These are phyloP conservation scores for Alligator mississippiensis DNA, from an alignment of 2,113 vertebrate genomes.

Conservation along the genomic window DNA sequence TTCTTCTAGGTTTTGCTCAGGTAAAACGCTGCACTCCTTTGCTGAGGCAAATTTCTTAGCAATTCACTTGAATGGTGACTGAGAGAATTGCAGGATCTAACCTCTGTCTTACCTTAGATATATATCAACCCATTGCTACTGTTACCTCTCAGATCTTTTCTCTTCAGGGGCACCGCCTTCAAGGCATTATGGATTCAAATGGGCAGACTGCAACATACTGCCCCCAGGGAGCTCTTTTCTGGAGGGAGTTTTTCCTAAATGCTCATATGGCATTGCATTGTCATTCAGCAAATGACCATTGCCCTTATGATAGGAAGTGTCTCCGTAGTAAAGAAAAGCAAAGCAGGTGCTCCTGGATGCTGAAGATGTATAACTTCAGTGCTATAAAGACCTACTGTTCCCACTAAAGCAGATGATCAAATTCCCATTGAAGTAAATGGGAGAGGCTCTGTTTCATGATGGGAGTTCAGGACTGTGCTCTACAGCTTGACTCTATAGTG, in stretches of 20 bases:
- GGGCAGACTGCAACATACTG: fast-evolving
- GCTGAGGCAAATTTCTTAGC: not conserved
- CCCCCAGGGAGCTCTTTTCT: not conserved
- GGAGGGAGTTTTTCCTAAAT: not conserved
- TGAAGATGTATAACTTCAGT: not conserved
- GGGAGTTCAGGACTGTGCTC: not conserved
- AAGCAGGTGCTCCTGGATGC: not conserved
- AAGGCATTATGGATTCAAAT: not conserved
- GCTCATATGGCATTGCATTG: not conserved
- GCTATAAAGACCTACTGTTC: not conserved
- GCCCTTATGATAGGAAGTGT: not conserved
- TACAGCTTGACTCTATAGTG: not conserved
- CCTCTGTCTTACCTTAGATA: not conserved
- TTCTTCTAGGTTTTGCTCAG: not conserved
- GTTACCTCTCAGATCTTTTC: not conserved
- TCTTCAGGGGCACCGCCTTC: not conserved
- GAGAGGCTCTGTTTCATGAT: not conserved
- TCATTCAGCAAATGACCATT: fast-evolving
- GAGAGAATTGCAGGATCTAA: not conserved
- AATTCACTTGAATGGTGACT: not conserved
- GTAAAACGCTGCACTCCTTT: not conserved
- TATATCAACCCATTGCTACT: not conserved
- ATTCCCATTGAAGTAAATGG: not conserved
- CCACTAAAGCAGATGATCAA: not conserved
- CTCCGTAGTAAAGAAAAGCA: not conserved